These are phyloP conservation scores for Oxyura jamaicensis DNA, from an alignment of 2,113 vertebrate species.

Conservation along the genomic window DNA sequence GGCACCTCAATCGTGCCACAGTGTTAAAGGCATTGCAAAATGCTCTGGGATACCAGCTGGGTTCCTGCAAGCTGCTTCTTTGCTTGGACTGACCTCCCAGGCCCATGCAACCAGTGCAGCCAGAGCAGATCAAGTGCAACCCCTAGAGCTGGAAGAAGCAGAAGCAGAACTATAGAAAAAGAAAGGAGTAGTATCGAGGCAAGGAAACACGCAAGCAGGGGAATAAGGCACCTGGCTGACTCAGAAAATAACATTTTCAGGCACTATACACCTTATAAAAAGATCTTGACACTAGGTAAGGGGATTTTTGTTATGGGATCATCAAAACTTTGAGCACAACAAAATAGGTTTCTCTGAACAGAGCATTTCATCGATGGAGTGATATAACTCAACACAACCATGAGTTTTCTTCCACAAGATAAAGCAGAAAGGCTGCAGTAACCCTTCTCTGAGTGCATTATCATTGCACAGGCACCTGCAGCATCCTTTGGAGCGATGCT, in stretches of 20 bases:
- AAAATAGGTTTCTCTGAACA: background rate
- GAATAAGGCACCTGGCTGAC: background rate
- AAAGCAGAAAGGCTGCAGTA: background rate
- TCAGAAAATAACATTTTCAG: background rate
- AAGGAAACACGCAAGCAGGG: background rate
- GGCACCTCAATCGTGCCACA: accelerated
- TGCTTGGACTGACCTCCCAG: background rate
- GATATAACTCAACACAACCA: background rate
- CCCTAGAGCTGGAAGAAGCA: background rate
- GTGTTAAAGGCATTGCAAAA: background rate
- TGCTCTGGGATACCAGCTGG: background rate
- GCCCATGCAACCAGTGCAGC: background rate
- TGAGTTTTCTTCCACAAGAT: background rate
- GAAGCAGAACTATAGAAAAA: background rate
- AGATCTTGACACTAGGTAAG: background rate
- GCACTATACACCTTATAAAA: background rate
- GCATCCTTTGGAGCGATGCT: background rate
- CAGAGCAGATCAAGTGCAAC: background rate
- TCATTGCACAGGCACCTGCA: background rate
- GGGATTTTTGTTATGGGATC: background rate
- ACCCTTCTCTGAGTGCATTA: background rate
- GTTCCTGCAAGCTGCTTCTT: background rate
- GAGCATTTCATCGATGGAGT: background rate
- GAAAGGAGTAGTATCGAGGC: background rate
- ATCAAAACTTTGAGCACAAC: background rate